phyloP scores from a whole-genome alignment of 2,888 invertebrate genomes.

The Gasteruption jaculator region DNA sequence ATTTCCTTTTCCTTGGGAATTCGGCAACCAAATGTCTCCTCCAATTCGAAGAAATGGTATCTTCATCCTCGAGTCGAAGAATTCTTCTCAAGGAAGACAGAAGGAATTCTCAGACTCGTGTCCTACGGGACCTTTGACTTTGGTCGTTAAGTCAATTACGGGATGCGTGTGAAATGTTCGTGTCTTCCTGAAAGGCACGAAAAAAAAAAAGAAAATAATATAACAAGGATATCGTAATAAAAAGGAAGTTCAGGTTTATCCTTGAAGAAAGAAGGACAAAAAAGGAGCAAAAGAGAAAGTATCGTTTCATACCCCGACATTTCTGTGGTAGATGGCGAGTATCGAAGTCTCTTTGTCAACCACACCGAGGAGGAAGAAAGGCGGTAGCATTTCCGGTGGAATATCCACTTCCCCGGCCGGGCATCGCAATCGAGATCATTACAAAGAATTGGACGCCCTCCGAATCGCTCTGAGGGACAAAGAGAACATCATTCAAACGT shows the following conservation, averaged over 20 bases:
- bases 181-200: too few relatives aligned
- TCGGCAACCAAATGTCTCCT: too few relatives aligned
- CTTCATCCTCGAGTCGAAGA: too few relatives aligned
- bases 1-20: too few relatives aligned
- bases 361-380: slow-evolving; percentile 60
- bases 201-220: slow-evolving; percentile 6
- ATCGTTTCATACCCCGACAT: not conserved
- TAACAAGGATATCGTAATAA: not conserved
- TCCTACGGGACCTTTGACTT: too few relatives aligned
- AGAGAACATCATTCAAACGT: slow-evolving; percentile 79
- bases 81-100: too few relatives aligned
- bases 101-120: too few relatives aligned
- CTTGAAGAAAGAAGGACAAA: not conserved
- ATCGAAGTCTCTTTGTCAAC: slow-evolving; percentile 75
- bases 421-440: slow-evolving; percentile 48
- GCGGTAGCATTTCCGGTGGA: slow-evolving; percentile 50
- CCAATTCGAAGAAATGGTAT: too few relatives aligned
- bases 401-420: slow-evolving; percentile 39
- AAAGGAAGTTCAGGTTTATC: not conserved
- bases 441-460: slow-evolving; percentile 65
- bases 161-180: too few relatives aligned
- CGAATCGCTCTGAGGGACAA: slow-evolving; percentile 72
- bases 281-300: slow-evolving; percentile 1
- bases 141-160: too few relatives aligned
- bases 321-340: slow-evolving; percentile 67